These are phyloP conservation scores for Sebastes glaucus DNA, from an alignment of 2,797 vertebrate species.

Conservation along the genomic window DNA sequence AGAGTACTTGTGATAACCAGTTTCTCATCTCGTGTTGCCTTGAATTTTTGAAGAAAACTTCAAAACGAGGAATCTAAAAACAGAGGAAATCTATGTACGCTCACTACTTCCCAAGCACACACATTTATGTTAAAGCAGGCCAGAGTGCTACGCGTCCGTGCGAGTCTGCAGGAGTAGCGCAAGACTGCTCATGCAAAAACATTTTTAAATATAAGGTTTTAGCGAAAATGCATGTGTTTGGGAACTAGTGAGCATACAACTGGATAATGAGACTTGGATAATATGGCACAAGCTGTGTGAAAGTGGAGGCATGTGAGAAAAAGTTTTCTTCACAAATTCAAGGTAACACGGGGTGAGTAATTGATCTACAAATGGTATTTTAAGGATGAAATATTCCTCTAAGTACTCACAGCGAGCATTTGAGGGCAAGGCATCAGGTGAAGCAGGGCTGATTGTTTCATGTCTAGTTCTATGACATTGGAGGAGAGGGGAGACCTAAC, in stretches of 20 bases:
- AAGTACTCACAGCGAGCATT: background rate
- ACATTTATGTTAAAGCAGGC: background rate
- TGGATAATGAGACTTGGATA: background rate
- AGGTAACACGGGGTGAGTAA: background rate
- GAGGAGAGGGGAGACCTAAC: background rate
- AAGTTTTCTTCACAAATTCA: background rate
- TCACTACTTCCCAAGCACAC: background rate
- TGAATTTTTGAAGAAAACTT: background rate
- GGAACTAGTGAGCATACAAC: background rate
- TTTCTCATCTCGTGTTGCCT: background rate
- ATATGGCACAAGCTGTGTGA: background rate
- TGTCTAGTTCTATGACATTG: constrained; percentile 1
- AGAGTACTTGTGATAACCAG: no score
- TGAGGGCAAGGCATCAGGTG: background rate
- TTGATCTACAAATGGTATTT: background rate
- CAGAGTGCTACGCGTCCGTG: no score
- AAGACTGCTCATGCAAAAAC: no score
- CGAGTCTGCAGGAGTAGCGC: no score
- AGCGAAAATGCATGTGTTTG: background rate
- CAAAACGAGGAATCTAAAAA: background rate
- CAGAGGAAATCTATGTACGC: background rate
- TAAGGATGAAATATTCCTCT: background rate
- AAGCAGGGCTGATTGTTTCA: constrained; percentile 22
- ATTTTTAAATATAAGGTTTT: background rate
- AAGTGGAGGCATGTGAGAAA: background rate